A percentile compares a stretch with the other conserved stretches of the same genome.
phyloP scores from a whole-genome alignment of 2,113 vertebrate species.

The Pelmatolapia mariae region DNA sequence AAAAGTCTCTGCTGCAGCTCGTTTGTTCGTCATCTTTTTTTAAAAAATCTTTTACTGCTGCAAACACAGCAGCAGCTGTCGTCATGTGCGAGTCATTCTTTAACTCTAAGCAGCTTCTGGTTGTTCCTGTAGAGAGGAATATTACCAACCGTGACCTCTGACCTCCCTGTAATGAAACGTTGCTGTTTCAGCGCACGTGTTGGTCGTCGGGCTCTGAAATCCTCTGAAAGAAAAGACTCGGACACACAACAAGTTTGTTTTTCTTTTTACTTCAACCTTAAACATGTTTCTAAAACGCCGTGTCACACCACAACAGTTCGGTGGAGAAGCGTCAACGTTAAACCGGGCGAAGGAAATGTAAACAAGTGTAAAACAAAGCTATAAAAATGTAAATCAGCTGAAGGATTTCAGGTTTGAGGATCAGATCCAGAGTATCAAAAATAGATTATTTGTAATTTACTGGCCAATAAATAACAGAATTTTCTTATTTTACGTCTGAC shows the following conservation, averaged over 20 bases:
- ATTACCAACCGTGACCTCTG: not conserved
- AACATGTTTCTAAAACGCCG: not conserved
- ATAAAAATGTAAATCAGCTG: not conserved
- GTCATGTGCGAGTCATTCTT: not conserved
- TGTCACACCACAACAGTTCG: not conserved
- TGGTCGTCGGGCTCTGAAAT: not conserved
- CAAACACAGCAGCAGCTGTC: not conserved
- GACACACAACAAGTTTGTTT: not conserved
- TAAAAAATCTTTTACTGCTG: rapidly evolving
- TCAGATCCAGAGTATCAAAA: conserved; percentile 50
- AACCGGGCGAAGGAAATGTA: not conserved
- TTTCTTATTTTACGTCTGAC: not conserved
- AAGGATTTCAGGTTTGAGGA: not conserved
- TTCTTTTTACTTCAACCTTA: conserved; percentile 25
- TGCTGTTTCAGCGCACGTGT: rapidly evolving
- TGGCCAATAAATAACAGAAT: conserved; percentile 33
- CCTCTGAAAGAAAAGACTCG: not conserved
- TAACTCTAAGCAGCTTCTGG: rapidly evolving
- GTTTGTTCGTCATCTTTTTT: not conserved
- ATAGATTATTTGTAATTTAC: conserved; percentile 14
- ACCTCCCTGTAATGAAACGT: not conserved
- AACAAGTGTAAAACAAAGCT: conserved; percentile 12
- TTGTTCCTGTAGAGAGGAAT: not conserved
- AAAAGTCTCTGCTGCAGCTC: not conserved
- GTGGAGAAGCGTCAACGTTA: not conserved